These are phyloP conservation scores for Achatina immaculata DNA, from an alignment of 1,140 invertebrate species.

Conservation along the genomic window DNA sequence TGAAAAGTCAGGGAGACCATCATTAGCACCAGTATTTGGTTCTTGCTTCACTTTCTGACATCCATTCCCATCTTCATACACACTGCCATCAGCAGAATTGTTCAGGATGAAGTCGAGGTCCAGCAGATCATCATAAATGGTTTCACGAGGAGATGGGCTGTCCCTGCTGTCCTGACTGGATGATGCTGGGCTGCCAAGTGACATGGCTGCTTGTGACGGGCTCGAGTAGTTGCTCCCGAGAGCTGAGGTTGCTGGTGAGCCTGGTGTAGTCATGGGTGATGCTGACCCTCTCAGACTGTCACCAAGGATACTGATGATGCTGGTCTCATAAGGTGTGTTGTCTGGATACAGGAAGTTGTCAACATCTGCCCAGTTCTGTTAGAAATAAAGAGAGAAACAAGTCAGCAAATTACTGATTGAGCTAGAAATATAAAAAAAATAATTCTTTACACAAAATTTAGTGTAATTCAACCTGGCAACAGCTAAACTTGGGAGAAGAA, in stretches of 20 bases:
- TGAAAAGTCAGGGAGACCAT: conserved; percentile 66
- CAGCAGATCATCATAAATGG: conserved; percentile 64
- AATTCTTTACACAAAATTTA: no score
- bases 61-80: conserved; percentile 53
- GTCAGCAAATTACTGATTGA: background rate
- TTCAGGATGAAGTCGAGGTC: conserved; percentile 70
- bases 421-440: no score
- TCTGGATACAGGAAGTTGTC: conserved; percentile 52
- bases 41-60: conserved; percentile 60
- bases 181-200: conserved; percentile 21
- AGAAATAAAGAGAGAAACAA: background rate
- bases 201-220: conserved; percentile 15
- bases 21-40: conserved; percentile 31
- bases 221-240: conserved; percentile 24
- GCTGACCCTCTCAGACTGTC: conserved; percentile 15
- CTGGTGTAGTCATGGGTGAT: conserved; percentile 31
- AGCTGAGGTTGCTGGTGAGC: conserved; percentile 20
- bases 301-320: conserved; percentile 53
- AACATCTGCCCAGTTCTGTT: conserved; percentile 33
- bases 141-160: conserved; percentile 29
- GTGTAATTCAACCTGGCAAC: no score
- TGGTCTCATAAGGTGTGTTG: conserved; percentile 62
- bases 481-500: no score
- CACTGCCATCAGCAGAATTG: conserved; percentile 56
- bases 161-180: conserved; percentile 33